Evolutionary conservation across 2,797 vertebrate species (phyloP), one percentile per base, ranked within the genome.

Genomic region (Hybognathus amarus): DNA sequence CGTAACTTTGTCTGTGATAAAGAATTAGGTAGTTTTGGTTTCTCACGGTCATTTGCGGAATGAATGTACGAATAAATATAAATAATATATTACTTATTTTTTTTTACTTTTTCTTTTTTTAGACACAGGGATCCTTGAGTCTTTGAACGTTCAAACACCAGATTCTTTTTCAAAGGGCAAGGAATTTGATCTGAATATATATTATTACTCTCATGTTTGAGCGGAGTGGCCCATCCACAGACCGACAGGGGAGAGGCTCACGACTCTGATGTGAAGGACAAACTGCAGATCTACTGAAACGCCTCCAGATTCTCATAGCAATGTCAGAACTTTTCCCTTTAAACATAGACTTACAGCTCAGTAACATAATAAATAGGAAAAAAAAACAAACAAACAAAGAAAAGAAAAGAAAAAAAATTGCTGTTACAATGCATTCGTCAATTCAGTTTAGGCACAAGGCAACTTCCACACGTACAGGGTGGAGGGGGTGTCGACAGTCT

Each of bases 341-440:
- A 96, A 96, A 97, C 92, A 94, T 94, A 96, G 95, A 96, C 94
- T 95, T 94, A 95, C 95, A 97, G 94, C 95, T 96, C 95, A 96
- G 93, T 95, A 96, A 96, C 96, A 92, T 92, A 98, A 99, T 99
- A 99, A 99, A 99, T 99, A 98, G 95, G 94, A 95, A 91, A 88
- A 91, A 88, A 89, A 74, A 86, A 87, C 20, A 40, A 66, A 87
- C 22, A 76, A 74, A 85, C 9, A 45, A 81, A 70, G 36, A 68
- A 79, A 52, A 87, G 89, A 91, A 90, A 90, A 89, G 89, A 89
- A 91, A 93, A 93, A 91, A 87, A 97, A 90, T 95, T 96, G 96
- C 96, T 97, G 96, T 97, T 99, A 99, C 97, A 99, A 99, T 98
- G 97, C 98, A 96, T 98, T 97, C 96, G 97, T 98, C 97, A 99